phyloP scores from a whole-genome alignment of 2,888 invertebrate genomes.

The Lepidocyrtoides sp. region DNA sequence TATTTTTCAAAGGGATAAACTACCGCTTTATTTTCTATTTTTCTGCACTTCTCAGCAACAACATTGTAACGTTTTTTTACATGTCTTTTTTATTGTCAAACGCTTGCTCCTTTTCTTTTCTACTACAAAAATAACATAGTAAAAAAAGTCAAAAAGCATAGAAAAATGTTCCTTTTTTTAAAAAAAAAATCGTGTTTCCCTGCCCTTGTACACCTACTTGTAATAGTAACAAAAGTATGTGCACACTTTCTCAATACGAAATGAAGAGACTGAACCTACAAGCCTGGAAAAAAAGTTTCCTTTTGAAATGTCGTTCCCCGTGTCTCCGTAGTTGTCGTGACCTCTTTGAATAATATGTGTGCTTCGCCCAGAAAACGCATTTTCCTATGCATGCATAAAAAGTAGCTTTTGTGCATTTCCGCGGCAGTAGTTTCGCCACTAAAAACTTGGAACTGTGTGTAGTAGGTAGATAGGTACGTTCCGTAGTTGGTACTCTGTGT shows the following conservation, averaged over 20 bases:
- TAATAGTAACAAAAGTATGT: neutral
- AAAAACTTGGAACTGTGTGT: neutral
- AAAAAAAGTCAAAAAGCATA: conserved; percentile 12
- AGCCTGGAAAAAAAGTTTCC: conserved; percentile 57
- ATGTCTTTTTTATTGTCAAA: conserved; percentile 9
- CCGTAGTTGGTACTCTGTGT: neutral
- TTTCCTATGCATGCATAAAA: conserved; percentile 73
- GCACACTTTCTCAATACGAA: neutral
- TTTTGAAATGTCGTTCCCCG: conserved; percentile 61
- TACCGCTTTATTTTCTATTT: neutral
- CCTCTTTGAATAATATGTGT: conserved; percentile 78
- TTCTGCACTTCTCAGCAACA: neutral
- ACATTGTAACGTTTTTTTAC: neutral
- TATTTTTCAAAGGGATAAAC: neutral
- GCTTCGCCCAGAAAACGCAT: conserved; percentile 60
- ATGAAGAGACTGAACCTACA: neutral
- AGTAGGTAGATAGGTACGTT: neutral
- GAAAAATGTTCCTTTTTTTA: neutral
- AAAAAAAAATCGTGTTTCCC: neutral
- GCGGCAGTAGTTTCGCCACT: neutral
- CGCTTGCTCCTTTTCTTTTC: neutral
- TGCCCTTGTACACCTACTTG: neutral
- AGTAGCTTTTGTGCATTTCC: conserved; percentile 71
- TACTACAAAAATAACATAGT: neutral
- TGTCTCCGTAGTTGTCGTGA: conserved; percentile 60